phyloP scores from a whole-genome alignment of 2,888 invertebrate genomes.

The Ornithoptera alexandrae region DNA sequence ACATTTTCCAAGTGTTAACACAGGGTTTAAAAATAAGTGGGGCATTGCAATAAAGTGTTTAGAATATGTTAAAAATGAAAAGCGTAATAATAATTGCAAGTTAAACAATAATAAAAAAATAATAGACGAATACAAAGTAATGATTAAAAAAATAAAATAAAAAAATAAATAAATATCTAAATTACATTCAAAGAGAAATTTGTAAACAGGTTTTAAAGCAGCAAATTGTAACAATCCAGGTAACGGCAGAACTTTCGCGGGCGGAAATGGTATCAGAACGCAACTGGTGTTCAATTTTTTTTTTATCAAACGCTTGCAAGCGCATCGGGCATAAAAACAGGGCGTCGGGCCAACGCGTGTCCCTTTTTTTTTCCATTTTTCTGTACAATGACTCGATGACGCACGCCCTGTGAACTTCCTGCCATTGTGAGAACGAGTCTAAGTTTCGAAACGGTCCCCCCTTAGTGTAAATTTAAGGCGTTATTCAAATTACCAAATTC shows the following conservation, averaged over 20 bases:
- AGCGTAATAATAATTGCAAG: too few relatives aligned
- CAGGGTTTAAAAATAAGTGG: too few relatives aligned
- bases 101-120: too few relatives aligned
- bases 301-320: slow-evolving; percentile 43
- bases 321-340: slow-evolving; percentile 46
- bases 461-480: slow-evolving; percentile 1
- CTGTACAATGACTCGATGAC: slow-evolving; percentile 57
- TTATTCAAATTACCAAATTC: slow-evolving; percentile 15
- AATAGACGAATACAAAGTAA: too few relatives aligned
- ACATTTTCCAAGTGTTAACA: too few relatives aligned
- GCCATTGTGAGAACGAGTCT: slow-evolving; percentile 67
- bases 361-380: slow-evolving; percentile 45
- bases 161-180: too few relatives aligned
- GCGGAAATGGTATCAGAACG: slow-evolving; percentile 26
- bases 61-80: too few relatives aligned
- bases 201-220: too few relatives aligned
- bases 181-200: too few relatives aligned
- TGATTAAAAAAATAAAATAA: too few relatives aligned
- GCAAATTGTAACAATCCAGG: not conserved
- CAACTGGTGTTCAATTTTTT: slow-evolving; percentile 38
- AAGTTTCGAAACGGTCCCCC: slow-evolving; percentile 19
- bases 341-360: slow-evolving; percentile 41
- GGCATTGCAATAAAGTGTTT: too few relatives aligned
- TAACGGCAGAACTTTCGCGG: not conserved
- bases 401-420: slow-evolving; percentile 76